Conservation (phyloP, 1,140 invertebrate species). For the Brachionus rubens region DNA sequence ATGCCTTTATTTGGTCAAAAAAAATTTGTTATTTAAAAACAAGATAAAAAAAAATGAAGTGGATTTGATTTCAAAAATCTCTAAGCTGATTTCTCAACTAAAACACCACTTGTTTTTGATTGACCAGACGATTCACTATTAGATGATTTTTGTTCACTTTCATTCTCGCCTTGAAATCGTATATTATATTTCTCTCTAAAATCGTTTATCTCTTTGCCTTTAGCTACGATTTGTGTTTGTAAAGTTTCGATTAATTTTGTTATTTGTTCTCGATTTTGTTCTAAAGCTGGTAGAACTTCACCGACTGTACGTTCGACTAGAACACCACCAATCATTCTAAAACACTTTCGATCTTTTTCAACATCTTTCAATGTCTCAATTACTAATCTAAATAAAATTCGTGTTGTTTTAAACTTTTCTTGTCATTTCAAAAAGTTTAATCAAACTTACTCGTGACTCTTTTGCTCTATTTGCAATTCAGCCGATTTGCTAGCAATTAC, state of each 20-base stretch:
- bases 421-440: neutral
- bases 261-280: slow-evolving; percentile 76
- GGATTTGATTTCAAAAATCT: neutral
- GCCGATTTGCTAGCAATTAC: slow-evolving; percentile 77
- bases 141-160: neutral
- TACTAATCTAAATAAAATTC: too few relatives aligned
- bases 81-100: slow-evolving; percentile 30
- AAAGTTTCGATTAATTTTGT: slow-evolving; percentile 72
- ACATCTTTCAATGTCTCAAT: slow-evolving; percentile 85
- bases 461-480: slow-evolving; percentile 85
- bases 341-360: slow-evolving; percentile 81
- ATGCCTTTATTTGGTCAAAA: neutral
- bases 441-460: slow-evolving; percentile 79
- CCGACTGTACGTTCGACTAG: slow-evolving; percentile 85
- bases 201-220: slow-evolving; percentile 85
- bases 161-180: slow-evolving; percentile 48
- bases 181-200: slow-evolving; percentile 88
- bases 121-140: neutral
- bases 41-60: neutral
- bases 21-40: neutral
- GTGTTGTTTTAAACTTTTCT: too few relatives aligned
- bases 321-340: slow-evolving; percentile 85
- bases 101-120: slow-evolving; percentile 24
- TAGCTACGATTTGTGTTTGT: slow-evolving; percentile 75
- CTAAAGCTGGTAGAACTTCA: slow-evolving; percentile 79